Base-by-base conservation (phyloP, 2,888 invertebrate genomes). In the Priocnemis perturbator region DNA sequence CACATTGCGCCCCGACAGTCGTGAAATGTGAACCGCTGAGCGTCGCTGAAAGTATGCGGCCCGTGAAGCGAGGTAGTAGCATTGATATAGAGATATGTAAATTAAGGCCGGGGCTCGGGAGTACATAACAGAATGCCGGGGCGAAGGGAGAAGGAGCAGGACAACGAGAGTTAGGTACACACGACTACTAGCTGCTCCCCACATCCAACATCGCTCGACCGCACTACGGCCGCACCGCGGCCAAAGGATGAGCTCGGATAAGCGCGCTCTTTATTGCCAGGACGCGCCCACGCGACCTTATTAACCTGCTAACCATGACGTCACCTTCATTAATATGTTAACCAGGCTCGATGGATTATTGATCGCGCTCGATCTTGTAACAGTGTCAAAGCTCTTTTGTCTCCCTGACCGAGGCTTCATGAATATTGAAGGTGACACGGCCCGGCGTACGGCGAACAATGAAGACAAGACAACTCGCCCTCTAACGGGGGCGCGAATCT, bases 51-150 rank as follows among this genome's bases (percentile, higher is more conserved):
- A 81, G 73, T 74, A 81, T 75, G 73, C 71, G 74, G 53, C 71
- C 57, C 53, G 73, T 71, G 65, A 70, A 76, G 70, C 75, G 62
- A 81, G 78, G 74, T 74, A 74, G 79, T 73, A 78, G 82, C 81
- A 81, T 82, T 75, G 83, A 83, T 83, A 81, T 76, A 75, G 72
- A 81, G 83, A 83, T 83, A 82, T 83, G 81, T 83, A 83, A 83
- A 83, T 81, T 70, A 77, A 69, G 76, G 48, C 62, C 69, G 72
- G 61, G 75, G 61, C 52, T 66, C 68, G 61, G 67, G 68, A 77
- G 70, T 61, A 65, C 74, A 73, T 68, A 74, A 76, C 71, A 66
- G 71, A 69, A 72, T 59, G 69, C 67, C 56, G 59, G 59, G 26
- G 45, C 66, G 26, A 48, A 47, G 57, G 55, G 56, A 56, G 23